Base-by-base conservation (phyloP, 2,113 vertebrate genomes). In the Spheniscus mendiculus region DNA sequence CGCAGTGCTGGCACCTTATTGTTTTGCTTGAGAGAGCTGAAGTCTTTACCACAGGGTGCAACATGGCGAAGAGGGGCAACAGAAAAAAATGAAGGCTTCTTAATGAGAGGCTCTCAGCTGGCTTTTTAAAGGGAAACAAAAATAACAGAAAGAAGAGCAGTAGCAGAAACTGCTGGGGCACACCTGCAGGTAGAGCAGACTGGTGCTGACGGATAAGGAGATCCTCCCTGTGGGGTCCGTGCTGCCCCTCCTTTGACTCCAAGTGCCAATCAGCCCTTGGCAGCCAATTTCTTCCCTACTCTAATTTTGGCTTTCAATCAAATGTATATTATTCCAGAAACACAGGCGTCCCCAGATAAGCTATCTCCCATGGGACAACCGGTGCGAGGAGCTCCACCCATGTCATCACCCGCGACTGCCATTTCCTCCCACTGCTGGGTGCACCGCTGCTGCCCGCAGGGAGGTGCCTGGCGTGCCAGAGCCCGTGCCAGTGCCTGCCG, bases 281-380 rank as follows among this genome's bases (percentile, higher is more conserved):
- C 85, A 94, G 78, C 47, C 69, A 74, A 92, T 96, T 96, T 90
- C 85, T 80, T 80, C 76, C 76, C 6, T 72, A 32, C 89, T 90
- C 79, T 79, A 67, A 56, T 65, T 76, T 52, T 96, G 96, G 96
- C 96, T 71, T 91, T 30, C 42, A 79, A 94, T 97, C 97, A 98
- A 96, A 97, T 89, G 87, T 38, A 82, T 65, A 91, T 96, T 96
- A 98, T 98, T 97, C 97, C 97, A 98, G 97, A 95, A 96, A 97
- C 94, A 89, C 78, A 81, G 90, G 93, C 52, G 1, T 70, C 90
- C 69, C 84, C 63, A 66, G 98, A 99, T 98, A 98, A 98, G 96
- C 95, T 98, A 98, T 98, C 98, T 98, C 92, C 95, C 80, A 76
- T 3, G 5, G 97, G 98, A 98, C 98, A 98, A 98, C 47, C 27